Base-by-base conservation (phyloP, 30 jellyfish, hydroid and myxozoan genomes). In the Hydractinia symbiolongicarpus region DNA sequence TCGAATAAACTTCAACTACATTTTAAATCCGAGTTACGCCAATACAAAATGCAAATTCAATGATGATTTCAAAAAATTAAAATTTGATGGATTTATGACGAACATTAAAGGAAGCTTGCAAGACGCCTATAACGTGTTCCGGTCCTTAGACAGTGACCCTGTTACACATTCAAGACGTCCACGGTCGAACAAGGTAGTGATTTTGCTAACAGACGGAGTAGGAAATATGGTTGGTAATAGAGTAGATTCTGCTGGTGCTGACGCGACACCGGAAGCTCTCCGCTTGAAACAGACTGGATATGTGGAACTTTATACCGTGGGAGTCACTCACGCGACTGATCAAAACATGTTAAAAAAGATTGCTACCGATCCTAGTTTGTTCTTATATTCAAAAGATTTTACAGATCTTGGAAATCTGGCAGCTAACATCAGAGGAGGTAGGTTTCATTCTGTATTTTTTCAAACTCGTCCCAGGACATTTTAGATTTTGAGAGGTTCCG, bases 371-470 rank as follows among this genome's bases (percentile, higher is more conserved):
- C 88, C 86, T 14, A 67, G 87, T 15, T 89, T 88, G 4, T 94
- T 83, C 76, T 74, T 94, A 73, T 82, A 69, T 66, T 67, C 86
- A 52, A 94, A 90, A 51, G 53, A 86, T 4, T 88, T 94, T 64
- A 82, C 30, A 15, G 89, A 82, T 40, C 88, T 94, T 20, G 88
- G 83, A 19, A 79, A 74, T 54, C 86, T 94, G 49, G 96, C 99
- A 11, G 79, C 74, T 64, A 83, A 88, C 49, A 94, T 94, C 55
- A 64, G 96, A 60, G 99, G 99, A 84, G 99, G 99, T 88, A 88
- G 20, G 86, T 69, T 13, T 17, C 52, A 21, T 64, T 79, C 55
- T 72, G 55, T 9, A 30, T 30, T 30, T 30, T n/a, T 30, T 30
- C 44, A 30, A 30, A 1, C 44, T 30, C 44, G 44, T 30, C 44